Percentiles rank a stretch among this genome's conserved stretches.
Conservation (phyloP, 2,888 invertebrate genomes). For the Acanthosepion pharaonis region DNA sequence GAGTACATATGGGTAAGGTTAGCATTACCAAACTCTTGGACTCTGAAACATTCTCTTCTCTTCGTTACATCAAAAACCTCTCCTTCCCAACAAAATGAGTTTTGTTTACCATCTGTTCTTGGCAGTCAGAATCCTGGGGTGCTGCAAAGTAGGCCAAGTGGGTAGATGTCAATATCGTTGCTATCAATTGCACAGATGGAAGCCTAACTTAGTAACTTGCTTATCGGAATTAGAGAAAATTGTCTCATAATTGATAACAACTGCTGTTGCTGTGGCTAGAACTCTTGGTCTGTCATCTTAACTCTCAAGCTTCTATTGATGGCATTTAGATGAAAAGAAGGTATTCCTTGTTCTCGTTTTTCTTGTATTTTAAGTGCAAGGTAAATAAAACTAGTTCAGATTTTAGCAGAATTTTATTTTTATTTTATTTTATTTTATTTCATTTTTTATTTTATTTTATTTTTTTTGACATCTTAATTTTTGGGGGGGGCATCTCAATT, state of each 20-base stretch:
- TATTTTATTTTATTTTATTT: too few relatives aligned
- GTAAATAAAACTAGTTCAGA: too few relatives aligned
- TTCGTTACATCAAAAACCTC: background rate
- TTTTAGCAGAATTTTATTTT: too few relatives aligned
- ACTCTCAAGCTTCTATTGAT: background rate
- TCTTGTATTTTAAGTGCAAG: too few relatives aligned
- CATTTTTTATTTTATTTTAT: too few relatives aligned
- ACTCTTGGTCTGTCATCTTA: background rate
- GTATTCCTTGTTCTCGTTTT: too few relatives aligned
- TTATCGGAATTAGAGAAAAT: background rate
- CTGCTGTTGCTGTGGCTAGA: background rate
- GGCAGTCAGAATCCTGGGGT: background rate
- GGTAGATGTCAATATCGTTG: background rate
- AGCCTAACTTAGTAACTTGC: background rate
- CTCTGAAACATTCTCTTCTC: background rate
- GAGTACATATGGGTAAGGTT: background rate
- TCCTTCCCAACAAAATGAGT: background rate
- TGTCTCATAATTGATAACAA: background rate
- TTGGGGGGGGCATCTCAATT: too few relatives aligned
- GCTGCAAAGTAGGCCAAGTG: background rate
- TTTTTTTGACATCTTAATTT: too few relatives aligned
- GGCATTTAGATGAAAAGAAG: background rate
- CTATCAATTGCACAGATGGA: background rate
- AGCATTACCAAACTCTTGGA: background rate
- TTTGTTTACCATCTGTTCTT: constrained; percentile 8